Percentiles rank a stretch among this genome's conserved stretches.
Conservation (phyloP, 2,113 vertebrate genomes). For the Oncorhynchus gorbuscha region DNA sequence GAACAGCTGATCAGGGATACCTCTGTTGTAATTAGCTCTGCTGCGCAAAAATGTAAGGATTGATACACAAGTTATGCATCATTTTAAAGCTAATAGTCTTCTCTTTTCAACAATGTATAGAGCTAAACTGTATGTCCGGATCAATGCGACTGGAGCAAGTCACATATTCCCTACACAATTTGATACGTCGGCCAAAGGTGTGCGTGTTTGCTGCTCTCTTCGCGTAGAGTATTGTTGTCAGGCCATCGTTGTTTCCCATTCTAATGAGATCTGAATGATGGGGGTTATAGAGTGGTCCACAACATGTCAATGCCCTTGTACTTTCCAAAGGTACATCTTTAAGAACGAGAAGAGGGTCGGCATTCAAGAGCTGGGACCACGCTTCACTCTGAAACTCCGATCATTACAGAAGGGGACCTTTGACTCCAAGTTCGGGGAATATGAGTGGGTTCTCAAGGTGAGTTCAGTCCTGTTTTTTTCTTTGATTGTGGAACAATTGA, state of each 20-base stretch:
- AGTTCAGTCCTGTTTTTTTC: conserved; percentile 6
- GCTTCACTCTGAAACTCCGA: conserved; percentile 94
- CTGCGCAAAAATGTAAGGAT: no score
- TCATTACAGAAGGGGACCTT: conserved; percentile 98
- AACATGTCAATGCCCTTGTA: neutral
- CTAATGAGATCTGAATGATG: neutral
- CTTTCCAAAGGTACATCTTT: conserved; percentile 84
- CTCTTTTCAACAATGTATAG: no score
- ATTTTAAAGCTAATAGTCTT: no score
- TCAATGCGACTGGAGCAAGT: no score
- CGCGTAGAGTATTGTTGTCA: neutral
- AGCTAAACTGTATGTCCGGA: no score
- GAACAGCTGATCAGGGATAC: no score
- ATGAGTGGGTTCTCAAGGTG: conserved; percentile 99
- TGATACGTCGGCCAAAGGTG: no score
- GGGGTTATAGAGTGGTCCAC: neutral
- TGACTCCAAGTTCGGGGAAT: conserved; percentile 97
- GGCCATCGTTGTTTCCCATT: neutral
- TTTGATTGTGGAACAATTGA: neutral
- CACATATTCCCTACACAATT: no score
- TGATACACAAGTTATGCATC: no score
- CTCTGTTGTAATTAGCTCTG: no score
- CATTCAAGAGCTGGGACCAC: conserved; percentile 95
- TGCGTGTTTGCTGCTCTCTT: neutral
- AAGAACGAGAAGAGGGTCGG: conserved; percentile 96